Conservation (phyloP, 2,113 vertebrate species). For the Osmerus eperlanus region DNA sequence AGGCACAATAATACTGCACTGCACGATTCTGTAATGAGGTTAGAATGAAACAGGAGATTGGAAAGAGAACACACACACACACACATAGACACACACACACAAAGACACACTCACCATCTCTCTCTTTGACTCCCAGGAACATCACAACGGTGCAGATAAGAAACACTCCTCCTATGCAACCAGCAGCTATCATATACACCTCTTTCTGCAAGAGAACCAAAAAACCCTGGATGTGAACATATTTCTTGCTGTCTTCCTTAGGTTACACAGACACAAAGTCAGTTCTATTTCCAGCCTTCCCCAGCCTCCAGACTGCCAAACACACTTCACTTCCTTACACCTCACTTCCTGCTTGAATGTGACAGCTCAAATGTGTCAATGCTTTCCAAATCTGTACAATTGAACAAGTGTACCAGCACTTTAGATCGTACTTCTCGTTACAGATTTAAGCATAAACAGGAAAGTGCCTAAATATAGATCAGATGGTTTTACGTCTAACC, state of each 20-base stretch:
- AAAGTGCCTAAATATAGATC: slow-evolving; percentile 3
- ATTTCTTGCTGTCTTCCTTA: slow-evolving; percentile 18
- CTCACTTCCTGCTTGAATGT: too few species aligned
- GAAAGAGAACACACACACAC: background rate
- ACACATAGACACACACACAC: background rate
- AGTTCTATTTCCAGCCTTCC: slow-evolving; percentile 43
- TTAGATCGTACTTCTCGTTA: too few species aligned
- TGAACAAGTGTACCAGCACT: too few species aligned
- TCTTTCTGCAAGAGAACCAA: slow-evolving; percentile 68
- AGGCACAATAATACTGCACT: background rate
- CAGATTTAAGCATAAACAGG: slow-evolving; percentile 52
- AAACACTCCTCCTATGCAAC: slow-evolving; percentile 81
- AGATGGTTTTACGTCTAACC: slow-evolving; percentile 31
- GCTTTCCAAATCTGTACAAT: too few species aligned
- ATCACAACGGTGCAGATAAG: slow-evolving; percentile 82
- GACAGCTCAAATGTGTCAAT: too few species aligned
- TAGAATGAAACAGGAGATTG: slow-evolving; percentile 15
- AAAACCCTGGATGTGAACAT: slow-evolving; percentile 19
- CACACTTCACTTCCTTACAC: background rate
- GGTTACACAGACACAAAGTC: slow-evolving; percentile 13
- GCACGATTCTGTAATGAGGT: slow-evolving; percentile 4
- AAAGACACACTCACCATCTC: slow-evolving; percentile 76
- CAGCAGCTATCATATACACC: slow-evolving; percentile 88
- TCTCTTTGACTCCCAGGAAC: slow-evolving; percentile 89
- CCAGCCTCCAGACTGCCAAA: background rate